Evolutionary conservation across 2,797 vertebrate species (phyloP), one percentile per base, ranked within the genome.

Genomic region (Cottoperca gobio): DNA sequence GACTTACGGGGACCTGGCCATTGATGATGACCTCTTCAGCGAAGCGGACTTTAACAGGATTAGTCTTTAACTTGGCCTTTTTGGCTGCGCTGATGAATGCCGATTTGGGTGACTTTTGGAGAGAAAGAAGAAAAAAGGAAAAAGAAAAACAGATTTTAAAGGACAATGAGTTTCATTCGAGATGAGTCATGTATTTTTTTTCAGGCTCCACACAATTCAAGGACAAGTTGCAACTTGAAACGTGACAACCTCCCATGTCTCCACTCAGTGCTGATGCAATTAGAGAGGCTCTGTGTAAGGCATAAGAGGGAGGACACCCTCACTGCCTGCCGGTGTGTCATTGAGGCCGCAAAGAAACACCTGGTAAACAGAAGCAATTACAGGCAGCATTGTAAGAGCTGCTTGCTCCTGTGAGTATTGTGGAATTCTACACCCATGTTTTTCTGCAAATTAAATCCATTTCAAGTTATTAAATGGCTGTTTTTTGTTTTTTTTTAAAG

Each of bases 21-120:
- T 99, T 99, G 93, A 99, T 96, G 93, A 99, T 98, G 90, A 99
- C 97, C 93, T 99, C 97, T 90, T 99, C 98, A 0, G 98, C 97
- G 72, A 99, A 99, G 82, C 98, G 96, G 73, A 99, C 98, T 95
- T 99, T 99, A 73, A 99, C 98, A 16, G 98, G 98, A 91, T 99
- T 99, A 69, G 97, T 99, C 95, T 97, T 99, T 95, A 99, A 96
- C 92, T 98, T 97, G 90, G 97, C 98, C 93, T 99, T 99, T 94
- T 99, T 99, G 87, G 98, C 98, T 92, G 98, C 97, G 82, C 98
- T 99, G 94, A 99, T 99, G 95, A 99, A 99, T 86, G 98, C 98
- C 63, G 98, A 99, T 93, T 99, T 99, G 76, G 98, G 98, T 84
- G 97, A 99, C 98, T 99, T 92, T 87, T 68, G 68, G 64, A 82